Conservation (phyloP, 2,113 vertebrate species). For the Tachysurus vachellii region DNA sequence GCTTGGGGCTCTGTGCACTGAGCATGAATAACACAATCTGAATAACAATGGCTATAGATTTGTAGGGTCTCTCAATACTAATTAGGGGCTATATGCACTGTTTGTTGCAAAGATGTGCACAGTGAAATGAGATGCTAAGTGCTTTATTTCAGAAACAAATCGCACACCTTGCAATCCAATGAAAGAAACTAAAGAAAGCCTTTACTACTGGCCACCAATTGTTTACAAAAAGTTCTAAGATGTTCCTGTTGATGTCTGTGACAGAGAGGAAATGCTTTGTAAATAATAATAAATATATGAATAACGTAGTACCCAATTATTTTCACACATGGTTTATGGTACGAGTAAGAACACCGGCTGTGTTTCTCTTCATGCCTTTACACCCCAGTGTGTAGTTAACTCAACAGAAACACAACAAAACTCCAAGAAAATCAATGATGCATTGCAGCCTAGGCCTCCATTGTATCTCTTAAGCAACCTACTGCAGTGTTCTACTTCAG, state of each 20-base stretch:
- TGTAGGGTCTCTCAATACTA: conserved; percentile 75
- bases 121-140: conserved; percentile 63
- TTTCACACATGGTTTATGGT: neutral
- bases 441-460: conserved; percentile 10
- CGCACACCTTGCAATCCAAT: conserved; percentile 50
- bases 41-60: conserved; percentile 80
- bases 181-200: conserved; percentile 28
- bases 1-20: conserved; percentile 69
- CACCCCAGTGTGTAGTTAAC: neutral
- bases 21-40: conserved; percentile 76
- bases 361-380: conserved; percentile 9
- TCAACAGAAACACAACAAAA: neutral
- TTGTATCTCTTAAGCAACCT: conserved; percentile 62
- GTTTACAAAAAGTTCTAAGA: conserved; percentile 5
- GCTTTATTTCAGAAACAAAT: conserved; percentile 58
- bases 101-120: conserved; percentile 72
- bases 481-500: conserved; percentile 81
- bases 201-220: conserved; percentile 1
- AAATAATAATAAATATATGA: neutral
- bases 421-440: conserved; percentile 23
- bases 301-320: neutral
- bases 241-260: neutral
- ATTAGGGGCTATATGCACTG: conserved; percentile 74
- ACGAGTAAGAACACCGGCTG: neutral
- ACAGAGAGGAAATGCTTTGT: conserved; percentile 2